Evolutionary conservation across 1,140 invertebrate species (phyloP), one percentile per base, ranked within the genome.

Genomic region (Tetramorium alpestre): DNA sequence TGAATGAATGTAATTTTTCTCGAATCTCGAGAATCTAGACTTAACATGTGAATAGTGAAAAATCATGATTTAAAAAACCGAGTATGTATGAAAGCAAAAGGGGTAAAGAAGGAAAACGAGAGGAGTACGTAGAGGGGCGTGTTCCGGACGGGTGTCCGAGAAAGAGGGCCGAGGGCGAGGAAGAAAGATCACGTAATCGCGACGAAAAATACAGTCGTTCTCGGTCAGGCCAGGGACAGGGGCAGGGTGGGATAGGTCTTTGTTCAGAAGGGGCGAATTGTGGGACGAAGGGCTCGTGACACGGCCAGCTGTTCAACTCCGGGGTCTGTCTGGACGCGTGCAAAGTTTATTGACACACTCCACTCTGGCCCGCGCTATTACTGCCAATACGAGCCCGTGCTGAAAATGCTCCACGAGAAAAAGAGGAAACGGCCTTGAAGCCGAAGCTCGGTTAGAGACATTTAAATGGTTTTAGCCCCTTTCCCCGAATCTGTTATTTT

Each of bases 271-370:
- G 87, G 80, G 80, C 78, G 56, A 88, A 85, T 54, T 67, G 56
- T 64, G 44, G 85, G 78, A 73, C 69, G 82, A 73, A 87, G 91
- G 91, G 90, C 86, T 89, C 82, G 87, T 89, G 91, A 92, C 90
- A 89, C 86, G 85, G 85, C 91, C 93, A 93, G 92, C 91, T 93
- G 92, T 91, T 87, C 86, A 78, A 86, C 85, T 92, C n/a, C 62
- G 54, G 70, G 67, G 56, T 73, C 67, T 33, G 85, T 33, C 75
- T 47, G 33, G 85, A 87, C 88, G 87, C 86, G 87, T 82, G 86
- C 76, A 90, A 82, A 58, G 76, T 87, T 91, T 93, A 91, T 91
- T 89, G 90, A 90, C 85, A 89, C 67, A 82, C 84, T 86, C 70
- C 47, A 64, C 18, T 62, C 70, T 56, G 51, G 77, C 85, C 62